Base-by-base conservation (phyloP, 2,113 vertebrate species). In the Aplodontia rufa region DNA sequence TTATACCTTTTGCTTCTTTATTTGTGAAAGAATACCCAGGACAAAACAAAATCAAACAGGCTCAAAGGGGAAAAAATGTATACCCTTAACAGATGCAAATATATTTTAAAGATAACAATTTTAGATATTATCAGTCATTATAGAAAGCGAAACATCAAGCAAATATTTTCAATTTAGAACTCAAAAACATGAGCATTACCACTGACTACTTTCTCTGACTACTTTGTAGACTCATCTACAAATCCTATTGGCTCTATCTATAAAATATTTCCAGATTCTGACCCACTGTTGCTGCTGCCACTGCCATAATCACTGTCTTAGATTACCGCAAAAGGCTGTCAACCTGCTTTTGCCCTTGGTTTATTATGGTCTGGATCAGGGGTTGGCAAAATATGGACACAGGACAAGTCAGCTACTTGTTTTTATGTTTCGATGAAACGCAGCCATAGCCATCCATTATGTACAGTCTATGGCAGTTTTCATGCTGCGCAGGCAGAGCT, bases 61-160 rank as follows among this genome's bases (percentile, higher is more conserved):
- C 11, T 66, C 53, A 83, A 37, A 53, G 32, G 28, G 28, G 47
- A 60, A 87, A 68, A 17, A 42, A 35, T 78, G 4, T 10, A 58
- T 42, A 81, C 62, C 22, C 55, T 84, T 62, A 62, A 45, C 12
- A 49, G 62, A 4, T 93, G 5, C 13, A 88, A 58, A 68, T 0
- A 49, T 40, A 47, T 62, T 62, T 87, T 87, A 92, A 94, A 60
- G 6, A 76, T 71, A 90, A 66, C 32, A 71, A 81, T 71, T 92
- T 58, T 66, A 80, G 26, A 45, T 75, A 76, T 55, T 78, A 91
- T 79, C 40, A 83, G 76, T 94, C 58, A 8, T 60, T 60, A 35
- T 6, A 64, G 53, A 89, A 79, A 10, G 47, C 10, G 45, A 94
- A 72, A 82, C 24, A 84, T 74, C 62, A 91, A 94, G 19, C 49